phyloP scores from a whole-genome alignment of 2,797 vertebrate genomes.

The Chelon auratus region DNA sequence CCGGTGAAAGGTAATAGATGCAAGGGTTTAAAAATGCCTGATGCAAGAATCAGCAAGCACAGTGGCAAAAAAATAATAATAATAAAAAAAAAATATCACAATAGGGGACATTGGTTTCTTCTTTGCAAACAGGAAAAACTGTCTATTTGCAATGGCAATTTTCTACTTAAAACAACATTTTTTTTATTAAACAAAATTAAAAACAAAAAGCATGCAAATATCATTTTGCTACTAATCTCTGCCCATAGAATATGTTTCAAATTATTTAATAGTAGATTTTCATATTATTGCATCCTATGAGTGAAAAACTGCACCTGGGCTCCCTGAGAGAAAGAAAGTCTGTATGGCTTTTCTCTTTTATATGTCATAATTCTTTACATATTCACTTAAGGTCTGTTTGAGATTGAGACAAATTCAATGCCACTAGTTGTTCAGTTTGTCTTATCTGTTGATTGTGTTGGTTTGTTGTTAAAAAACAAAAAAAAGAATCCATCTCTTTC shows the following conservation, averaged over 20 bases:
- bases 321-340: slow-evolving; percentile 32
- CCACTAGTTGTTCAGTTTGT: slow-evolving; percentile 16
- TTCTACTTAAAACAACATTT: slow-evolving; percentile 23
- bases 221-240: neutral
- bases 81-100: slow-evolving; percentile 67
- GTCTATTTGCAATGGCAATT: slow-evolving; percentile 32
- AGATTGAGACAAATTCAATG: slow-evolving; percentile 40
- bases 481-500: slow-evolving; percentile 64
- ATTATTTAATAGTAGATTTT: neutral
- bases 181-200: neutral
- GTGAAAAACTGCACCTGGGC: neutral
- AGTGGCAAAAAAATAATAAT: slow-evolving; percentile 62
- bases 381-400: slow-evolving; percentile 50
- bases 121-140: slow-evolving; percentile 42
- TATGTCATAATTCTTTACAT: slow-evolving; percentile 71
- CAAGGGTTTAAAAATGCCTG: slow-evolving; percentile 83
- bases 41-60: slow-evolving; percentile 78
- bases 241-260: neutral
- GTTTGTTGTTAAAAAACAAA: slow-evolving; percentile 22
- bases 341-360: slow-evolving; percentile 45
- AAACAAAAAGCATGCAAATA: neutral
- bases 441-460: slow-evolving; percentile 52
- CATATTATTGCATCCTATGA: neutral
- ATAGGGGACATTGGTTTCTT: slow-evolving; percentile 63
- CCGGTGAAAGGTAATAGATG: slow-evolving; percentile 86